Percentiles rank a stretch among this genome's conserved stretches.
Conservation (phyloP, 2,888 invertebrate genomes). For the Agrotis exclamationis region DNA sequence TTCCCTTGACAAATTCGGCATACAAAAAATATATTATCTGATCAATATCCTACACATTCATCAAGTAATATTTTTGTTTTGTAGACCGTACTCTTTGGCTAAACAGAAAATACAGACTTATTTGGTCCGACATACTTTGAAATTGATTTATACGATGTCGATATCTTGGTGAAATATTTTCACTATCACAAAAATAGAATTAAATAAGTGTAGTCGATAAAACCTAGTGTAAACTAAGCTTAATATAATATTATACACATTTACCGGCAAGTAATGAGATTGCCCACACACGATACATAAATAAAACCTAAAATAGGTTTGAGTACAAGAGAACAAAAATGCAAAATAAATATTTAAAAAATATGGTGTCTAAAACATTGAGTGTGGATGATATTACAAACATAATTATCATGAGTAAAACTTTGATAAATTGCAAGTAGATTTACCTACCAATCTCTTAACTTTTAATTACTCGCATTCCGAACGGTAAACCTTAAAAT, state of each 20-base stretch:
- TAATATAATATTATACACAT: conserved; percentile 45
- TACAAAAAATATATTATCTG: background rate
- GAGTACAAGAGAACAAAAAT: background rate
- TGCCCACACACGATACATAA: conserved; percentile 36
- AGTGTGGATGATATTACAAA: conserved; percentile 33
- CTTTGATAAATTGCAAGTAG: conserved; percentile 14
- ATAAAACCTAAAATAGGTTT: background rate
- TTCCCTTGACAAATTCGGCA: conserved; percentile 29
- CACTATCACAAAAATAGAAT: conserved; percentile 27
- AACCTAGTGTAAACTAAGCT: conserved; percentile 34
- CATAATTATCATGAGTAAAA: background rate
- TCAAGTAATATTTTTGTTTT: too few species aligned
- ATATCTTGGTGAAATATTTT: background rate
- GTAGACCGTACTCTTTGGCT: background rate
- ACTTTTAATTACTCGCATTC: conserved; percentile 44
- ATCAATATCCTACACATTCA: too few species aligned
- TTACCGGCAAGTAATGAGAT: conserved; percentile 59
- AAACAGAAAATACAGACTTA: background rate
- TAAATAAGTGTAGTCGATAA: conserved; percentile 21
- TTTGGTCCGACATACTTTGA: background rate
- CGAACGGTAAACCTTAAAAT: conserved; percentile 52
- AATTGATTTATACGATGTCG: background rate
- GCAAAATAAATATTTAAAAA: conserved; percentile 7
- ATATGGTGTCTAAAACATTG: conserved; percentile 12
- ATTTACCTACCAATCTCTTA: conserved; percentile 18